Base-by-base conservation (phyloP, 2,797 vertebrate species). In the Notoglanidium macrostoma region DNA sequence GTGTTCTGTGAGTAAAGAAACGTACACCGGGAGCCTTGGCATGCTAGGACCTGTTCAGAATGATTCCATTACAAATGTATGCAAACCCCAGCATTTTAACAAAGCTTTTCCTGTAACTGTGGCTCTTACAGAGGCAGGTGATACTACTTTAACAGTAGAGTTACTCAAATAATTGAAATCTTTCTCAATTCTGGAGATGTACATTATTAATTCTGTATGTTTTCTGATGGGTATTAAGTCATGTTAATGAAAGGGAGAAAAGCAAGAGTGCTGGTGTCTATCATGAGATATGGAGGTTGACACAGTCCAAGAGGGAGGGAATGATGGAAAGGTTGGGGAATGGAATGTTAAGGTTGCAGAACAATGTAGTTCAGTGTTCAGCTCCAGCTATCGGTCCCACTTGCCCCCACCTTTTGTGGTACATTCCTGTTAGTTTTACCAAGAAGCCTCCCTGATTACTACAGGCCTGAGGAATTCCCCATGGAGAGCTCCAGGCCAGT, bases 381-480 rank as follows among this genome's bases (percentile, higher is more conserved):
- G 76, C 91, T 87, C 74, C 68, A 92, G 91, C 90, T 87, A 88
- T 87, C 44, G 59, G 85, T 91, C 91, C 89, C 92, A 86, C 92
- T 91, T 89, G 91, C 92, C 88, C 89, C 86, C 88, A 72, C 78
- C 83, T 90, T 44, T 85, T 85, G 86, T 90, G 91, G 91, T 94
- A 91, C 94, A 96, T 96, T 96, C 94, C 94, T 95, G 92, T 92
- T 94, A 92, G 89, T 94, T 95, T 95, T 95, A 94, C 92, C 85
- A 91, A 94, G 92, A 91, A 94, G 91, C 92, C 90, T 92, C 93
- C 91, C 90, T 90, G 93, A 94, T 95, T 95, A 95, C 93, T 93
- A 88, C 91, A 92, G 92, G 92, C 91, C 92, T 94, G 92, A 92
- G 93, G 94, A 95, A 95, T 95, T 95, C 95, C 93, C 93, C 92